Conservation (phyloP, 35 echinoderm and acorn worm species). For the Strongylocentrotus purpuratus region DNA sequence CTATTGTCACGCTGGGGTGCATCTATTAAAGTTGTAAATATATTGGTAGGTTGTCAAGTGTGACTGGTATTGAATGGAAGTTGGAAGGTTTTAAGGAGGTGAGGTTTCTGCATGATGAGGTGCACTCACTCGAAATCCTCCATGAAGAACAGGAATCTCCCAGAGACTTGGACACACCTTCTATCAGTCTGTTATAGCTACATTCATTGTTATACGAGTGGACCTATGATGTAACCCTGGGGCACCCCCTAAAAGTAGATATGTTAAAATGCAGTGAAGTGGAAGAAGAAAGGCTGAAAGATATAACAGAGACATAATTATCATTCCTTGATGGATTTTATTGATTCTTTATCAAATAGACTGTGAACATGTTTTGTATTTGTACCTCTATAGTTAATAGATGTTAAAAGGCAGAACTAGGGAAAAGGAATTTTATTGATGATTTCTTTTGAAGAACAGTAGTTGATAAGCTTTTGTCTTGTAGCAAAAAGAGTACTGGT, state of each 20-base stretch:
- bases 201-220: not conserved
- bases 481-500: not conserved
- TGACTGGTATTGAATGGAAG: not conserved
- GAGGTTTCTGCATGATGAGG: not conserved
- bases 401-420: not conserved
- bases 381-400: not conserved
- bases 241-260: not conserved
- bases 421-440: not conserved
- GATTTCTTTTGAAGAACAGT: not conserved
- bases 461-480: not conserved
- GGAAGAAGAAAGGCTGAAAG: not conserved
- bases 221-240: not conserved
- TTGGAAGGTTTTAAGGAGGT: too few relatives aligned
- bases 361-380: not conserved
- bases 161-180: not conserved
- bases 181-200: not conserved
- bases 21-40: not conserved
- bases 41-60: not conserved
- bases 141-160: not conserved
- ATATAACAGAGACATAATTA: not conserved
- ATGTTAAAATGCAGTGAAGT: not conserved
- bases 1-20: not conserved
- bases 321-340: not conserved
- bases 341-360: not conserved
- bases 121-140: not conserved